Evolutionary conservation across 2,797 vertebrate genomes (phyloP), one percentile per base, ranked within the genome.

Genomic region (Myotis myotis): DNA sequence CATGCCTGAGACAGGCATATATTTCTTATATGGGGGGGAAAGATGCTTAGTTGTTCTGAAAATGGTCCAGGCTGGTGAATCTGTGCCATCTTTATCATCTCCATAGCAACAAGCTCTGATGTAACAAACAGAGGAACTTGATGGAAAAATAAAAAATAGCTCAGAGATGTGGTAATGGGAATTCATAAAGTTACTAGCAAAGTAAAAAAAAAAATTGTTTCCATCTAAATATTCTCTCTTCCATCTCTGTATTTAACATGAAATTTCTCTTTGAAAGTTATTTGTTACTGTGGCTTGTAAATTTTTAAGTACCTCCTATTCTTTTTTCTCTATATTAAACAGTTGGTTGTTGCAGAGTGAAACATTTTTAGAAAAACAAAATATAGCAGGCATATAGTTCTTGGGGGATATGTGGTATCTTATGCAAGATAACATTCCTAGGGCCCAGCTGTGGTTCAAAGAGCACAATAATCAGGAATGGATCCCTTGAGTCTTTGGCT

Each of bases 71-170:
- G 89, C 33, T 93, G 41, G 68, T 97, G 95, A 97, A 96, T 88
- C 95, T 94, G 62, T 36, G 62, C 25, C 92, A 96, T 96, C 97
- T 97, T 93, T 96, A 66, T 96, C 91, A 97, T 96, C 97, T 96
- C 97, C 97, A 98, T 97, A 93, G 97, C 97, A 98, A 98, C 97
- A 92, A 82, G 74, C 80, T 97, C 88, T 87, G 87, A 85, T 95
- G 86, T 90, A 97, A 95, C 86, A 97, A 97, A 97, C 25, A 88
- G n/a, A 78, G 51, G 68, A 91, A 96, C 91, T 97, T 91, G 84
- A 55, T 87, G 47, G 72, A 82, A 92, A 95, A 96, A 68, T 88
- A 17, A 81, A 78, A 92, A 97, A 95, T 75, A 96, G 38, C 87
- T 97, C 96, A 92, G 85, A 92, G 93, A 97, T 87, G 87, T 0